A percentile compares a stretch with the other conserved stretches of the same genome.
phyloP scores from a whole-genome alignment of 2,888 invertebrate genomes.

The Macaria notata region DNA sequence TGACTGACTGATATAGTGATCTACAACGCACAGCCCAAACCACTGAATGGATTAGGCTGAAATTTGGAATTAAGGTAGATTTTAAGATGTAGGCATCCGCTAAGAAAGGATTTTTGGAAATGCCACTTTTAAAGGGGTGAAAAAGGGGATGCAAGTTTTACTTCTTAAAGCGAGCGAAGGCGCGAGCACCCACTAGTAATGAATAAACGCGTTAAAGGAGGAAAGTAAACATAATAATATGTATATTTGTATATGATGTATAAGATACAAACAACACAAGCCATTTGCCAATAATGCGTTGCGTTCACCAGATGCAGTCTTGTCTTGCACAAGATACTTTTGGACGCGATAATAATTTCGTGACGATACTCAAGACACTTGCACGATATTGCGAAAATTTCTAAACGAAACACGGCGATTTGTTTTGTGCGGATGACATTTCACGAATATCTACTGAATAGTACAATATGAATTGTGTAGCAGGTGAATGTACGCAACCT shows the following conservation, averaged over 20 bases:
- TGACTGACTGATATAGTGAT: no score
- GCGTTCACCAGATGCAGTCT: neutral
- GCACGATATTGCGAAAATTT: slow-evolving; percentile 17
- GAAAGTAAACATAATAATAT: no score
- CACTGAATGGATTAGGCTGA: no score
- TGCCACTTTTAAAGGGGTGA: no score
- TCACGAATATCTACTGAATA: slow-evolving; percentile 14
- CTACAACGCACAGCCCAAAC: no score
- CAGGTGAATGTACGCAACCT: slow-evolving; percentile 10
- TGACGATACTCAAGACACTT: slow-evolving; percentile 14
- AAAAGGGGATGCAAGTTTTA: no score
- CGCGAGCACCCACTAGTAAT: no score
- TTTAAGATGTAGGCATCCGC: no score
- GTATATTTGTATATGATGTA: neutral
- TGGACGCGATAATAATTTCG: slow-evolving; percentile 21
- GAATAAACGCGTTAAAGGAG: no score
- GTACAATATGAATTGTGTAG: slow-evolving; percentile 5
- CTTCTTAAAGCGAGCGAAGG: no score
- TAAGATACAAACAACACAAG: neutral
- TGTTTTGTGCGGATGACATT: slow-evolving; percentile 16
- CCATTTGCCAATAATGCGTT: neutral
- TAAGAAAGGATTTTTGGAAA: no score
- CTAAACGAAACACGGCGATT: slow-evolving; percentile 16
- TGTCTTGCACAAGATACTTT: slow-evolving; percentile 9
- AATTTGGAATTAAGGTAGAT: no score